A percentile compares a stretch with the other conserved stretches of the same genome.
Evolutionary conservation across 2,888 invertebrate genomes (phyloP).

Genomic region (Calameuta idolon): DNA sequence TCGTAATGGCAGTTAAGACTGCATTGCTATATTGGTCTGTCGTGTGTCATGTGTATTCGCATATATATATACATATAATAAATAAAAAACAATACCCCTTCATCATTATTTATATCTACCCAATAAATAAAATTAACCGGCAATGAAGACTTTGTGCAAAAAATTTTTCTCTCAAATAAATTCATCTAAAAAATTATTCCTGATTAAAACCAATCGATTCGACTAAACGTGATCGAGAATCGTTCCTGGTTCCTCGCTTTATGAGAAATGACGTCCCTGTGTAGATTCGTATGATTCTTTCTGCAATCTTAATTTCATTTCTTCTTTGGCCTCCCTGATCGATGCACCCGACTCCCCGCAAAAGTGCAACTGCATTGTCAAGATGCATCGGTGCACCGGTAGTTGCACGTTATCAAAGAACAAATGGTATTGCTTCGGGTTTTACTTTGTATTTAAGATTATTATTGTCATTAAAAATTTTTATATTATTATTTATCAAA

Average conservation of each 20-base stretch:
- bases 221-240: background rate
- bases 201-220: background rate
- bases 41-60: background rate
- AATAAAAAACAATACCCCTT: background rate
- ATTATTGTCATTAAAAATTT: background rate
- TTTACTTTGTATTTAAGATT: background rate
- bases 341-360: background rate
- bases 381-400: background rate
- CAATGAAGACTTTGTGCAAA: background rate
- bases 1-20: background rate
- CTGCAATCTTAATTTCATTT: background rate
- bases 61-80: background rate
- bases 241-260: background rate
- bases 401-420: background rate
- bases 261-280: background rate
- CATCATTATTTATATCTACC: background rate
- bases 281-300: background rate
- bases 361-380: background rate
- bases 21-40: background rate
- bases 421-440: background rate
- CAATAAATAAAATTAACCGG: background rate
- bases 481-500: background rate
- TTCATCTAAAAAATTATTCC: background rate
- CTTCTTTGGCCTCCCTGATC: background rate
- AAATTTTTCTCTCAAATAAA: background rate